Evolutionary conservation across 1,140 invertebrate genomes (phyloP), one percentile per base, ranked within the genome.

Genomic region (Papilio xuthus): DNA sequence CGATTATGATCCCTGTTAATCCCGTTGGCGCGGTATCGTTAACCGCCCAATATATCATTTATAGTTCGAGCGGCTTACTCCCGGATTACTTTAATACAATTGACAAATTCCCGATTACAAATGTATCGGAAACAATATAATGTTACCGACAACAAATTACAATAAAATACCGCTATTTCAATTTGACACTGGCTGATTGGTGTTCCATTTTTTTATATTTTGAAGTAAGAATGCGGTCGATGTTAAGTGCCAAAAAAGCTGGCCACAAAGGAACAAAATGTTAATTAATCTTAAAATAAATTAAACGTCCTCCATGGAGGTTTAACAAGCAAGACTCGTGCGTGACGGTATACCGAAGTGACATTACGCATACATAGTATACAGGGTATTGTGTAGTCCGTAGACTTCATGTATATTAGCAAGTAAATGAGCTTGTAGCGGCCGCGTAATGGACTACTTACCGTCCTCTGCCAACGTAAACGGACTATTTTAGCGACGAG

Each of bases 1-100:
- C 23, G 37, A 73, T 73, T 73, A 73, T 73, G 41, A 73, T 50
- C 20, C 71, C 20, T 23, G 42, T 73, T 73, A 73, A 73, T 73
- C 71, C 37, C n/a, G n/a, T 2, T 41, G 70, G 18, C 15, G 37
- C 70, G 37, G 0, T 72, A 72, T 72, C 70, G 70, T 20, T 72
- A 42, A 72, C 71, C 71, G 71, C 71, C 50, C 71, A 42, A 50
- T 73, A 20, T 47, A 73, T 73, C 71, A 42, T 73, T 44, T 37
- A 42, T 71, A 42, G 69, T 8, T 50, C n/a, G 41, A 50, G 71
- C 42, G 41, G 71, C 20, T 47, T 71, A 42, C 69, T 37, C 41
- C 32, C 41, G 32, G 32, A 42, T 73, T 47, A 73, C 42, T 73
- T 73, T 73, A 42, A 73, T 47, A 42, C 71, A 44, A 73, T 73